A percentile compares a stretch with the other conserved stretches of the same genome.
These are phyloP conservation scores for Ariolimax columbianus DNA, from an alignment of 2,888 invertebrate genomes.

Conservation along the genomic window DNA sequence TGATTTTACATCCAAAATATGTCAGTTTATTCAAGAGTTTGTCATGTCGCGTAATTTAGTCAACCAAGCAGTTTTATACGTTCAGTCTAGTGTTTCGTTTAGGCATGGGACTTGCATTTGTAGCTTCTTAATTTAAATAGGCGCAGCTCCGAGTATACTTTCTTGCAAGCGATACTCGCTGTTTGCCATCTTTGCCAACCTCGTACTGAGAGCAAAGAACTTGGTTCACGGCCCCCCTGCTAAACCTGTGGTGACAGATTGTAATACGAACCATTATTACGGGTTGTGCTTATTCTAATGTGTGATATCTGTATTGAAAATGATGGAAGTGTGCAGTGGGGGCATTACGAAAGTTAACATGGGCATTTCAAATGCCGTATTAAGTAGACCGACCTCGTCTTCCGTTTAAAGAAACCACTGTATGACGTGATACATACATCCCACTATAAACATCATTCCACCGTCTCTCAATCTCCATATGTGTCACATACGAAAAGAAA, in stretches of 20 bases:
- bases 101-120: neutral
- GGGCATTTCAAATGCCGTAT: neutral
- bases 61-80: neutral
- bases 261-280: neutral
- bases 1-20: constrained; percentile 2
- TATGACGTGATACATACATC: neutral
- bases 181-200: neutral
- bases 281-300: neutral
- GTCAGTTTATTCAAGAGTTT: neutral
- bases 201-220: neutral
- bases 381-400: neutral
- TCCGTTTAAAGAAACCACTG: neutral
- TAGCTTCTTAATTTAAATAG: neutral
- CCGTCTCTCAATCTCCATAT: too few species aligned
- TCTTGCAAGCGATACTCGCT: neutral
- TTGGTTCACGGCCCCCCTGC: neutral
- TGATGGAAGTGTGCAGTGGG: too few species aligned
- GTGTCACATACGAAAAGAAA: neutral
- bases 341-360: neutral
- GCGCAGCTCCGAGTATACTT: neutral
- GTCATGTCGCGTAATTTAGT: neutral
- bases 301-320: neutral
- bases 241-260: too few species aligned
- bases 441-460: neutral
- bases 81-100: neutral